These are phyloP conservation scores for Copidosoma floridanum DNA, from an alignment of 1,140 invertebrate species.

Conservation along the genomic window DNA sequence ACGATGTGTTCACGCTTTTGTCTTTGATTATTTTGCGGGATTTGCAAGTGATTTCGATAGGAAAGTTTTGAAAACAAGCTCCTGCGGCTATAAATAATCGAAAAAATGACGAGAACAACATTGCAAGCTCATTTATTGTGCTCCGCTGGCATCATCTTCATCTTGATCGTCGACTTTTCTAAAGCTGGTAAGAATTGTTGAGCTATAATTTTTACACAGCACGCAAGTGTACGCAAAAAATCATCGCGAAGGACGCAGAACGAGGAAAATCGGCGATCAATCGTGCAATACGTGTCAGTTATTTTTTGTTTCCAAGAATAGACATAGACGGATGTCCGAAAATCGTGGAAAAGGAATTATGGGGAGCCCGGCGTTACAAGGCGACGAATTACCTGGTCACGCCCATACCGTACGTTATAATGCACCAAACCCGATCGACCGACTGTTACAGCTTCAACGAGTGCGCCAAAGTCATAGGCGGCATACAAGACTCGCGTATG, in stretches of 20 bases:
- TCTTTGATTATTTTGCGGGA: too few species aligned
- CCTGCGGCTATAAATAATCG: too few species aligned
- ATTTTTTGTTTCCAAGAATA: too few species aligned
- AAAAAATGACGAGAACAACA: background rate
- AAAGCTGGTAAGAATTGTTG: background rate
- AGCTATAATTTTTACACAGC: too few species aligned
- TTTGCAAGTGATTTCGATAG: too few species aligned
- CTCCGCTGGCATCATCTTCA: too few species aligned
- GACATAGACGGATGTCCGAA: constrained; percentile 13
- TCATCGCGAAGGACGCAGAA: too few species aligned
- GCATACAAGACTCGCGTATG: constrained; percentile 55
- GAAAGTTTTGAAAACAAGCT: too few species aligned
- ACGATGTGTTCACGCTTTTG: too few species aligned
- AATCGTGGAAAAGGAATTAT: constrained; percentile 9
- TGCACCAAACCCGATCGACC: constrained; percentile 49
- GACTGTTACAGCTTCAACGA: constrained; percentile 39
- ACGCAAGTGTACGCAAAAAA: too few species aligned
- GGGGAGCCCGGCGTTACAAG: constrained; percentile 1
- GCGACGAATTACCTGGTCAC: constrained; percentile 13
- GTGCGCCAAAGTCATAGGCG: constrained; percentile 37
- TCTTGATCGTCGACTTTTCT: background rate
- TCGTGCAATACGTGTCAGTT: too few species aligned
- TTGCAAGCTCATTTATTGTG: background rate
- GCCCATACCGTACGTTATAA: constrained; percentile 35
- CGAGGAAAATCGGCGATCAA: too few species aligned